Conservation (phyloP, 2,113 vertebrate species). For the Pedetes capensis region DNA sequence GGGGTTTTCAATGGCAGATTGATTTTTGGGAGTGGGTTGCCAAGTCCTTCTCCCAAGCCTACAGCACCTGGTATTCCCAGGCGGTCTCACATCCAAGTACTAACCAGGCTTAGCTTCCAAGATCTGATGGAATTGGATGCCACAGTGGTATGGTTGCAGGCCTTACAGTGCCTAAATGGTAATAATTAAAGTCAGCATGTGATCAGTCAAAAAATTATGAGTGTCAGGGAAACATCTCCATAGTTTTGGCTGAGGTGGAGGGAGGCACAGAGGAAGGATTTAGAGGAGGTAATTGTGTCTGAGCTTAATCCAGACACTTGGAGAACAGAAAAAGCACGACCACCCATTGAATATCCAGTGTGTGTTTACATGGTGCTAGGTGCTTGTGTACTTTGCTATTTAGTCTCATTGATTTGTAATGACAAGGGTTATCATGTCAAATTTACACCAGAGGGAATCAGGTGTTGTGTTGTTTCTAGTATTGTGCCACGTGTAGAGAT, state of each 20-base stretch:
- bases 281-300: accelerated
- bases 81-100: too few species aligned
- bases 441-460: neutral
- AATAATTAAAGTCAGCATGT: neutral
- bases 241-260: neutral
- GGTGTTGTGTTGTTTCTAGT: neutral
- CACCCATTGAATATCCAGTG: accelerated
- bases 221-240: neutral
- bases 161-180: neutral
- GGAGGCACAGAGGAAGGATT: too few species aligned
- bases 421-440: neutral
- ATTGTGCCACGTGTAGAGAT: neutral
- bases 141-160: too few species aligned
- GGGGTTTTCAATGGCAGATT: too few species aligned
- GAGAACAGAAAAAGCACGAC: neutral
- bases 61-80: too few species aligned
- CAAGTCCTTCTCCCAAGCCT: too few species aligned
- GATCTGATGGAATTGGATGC: too few species aligned
- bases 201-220: neutral
- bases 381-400: neutral
- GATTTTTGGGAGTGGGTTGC: too few species aligned
- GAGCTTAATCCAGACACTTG: neutral
- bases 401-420: neutral
- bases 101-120: too few species aligned
- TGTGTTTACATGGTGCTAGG: accelerated